Evolutionary conservation across 2,888 invertebrate genomes (phyloP).

Genomic region (Plutella xylostella): DNA sequence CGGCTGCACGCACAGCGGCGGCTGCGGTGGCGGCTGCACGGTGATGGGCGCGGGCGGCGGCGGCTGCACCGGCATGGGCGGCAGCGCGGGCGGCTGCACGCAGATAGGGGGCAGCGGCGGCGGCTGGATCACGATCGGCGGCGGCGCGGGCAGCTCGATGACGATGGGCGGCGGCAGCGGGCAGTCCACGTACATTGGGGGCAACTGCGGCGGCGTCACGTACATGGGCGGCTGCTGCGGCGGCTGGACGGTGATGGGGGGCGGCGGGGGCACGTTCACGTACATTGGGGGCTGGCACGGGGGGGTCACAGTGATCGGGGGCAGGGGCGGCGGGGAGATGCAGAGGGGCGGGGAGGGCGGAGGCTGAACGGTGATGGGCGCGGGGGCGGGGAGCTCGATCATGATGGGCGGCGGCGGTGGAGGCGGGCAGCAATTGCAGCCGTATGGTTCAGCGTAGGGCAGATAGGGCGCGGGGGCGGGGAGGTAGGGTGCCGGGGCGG

Average conservation of each 20-base stretch:
- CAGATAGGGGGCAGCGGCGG: slow-evolving; percentile 44
- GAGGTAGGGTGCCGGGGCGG: neutral
- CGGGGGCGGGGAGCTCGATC: slow-evolving; percentile 31
- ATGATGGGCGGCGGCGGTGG: slow-evolving; percentile 35
- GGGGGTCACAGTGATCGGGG: slow-evolving; percentile 40
- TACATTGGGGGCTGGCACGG: slow-evolving; percentile 41
- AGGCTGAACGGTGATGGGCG: slow-evolving; percentile 34
- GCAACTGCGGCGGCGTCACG: slow-evolving; percentile 32
- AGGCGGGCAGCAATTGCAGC: too few species aligned
- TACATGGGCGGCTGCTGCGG: slow-evolving; percentile 36
- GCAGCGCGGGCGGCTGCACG: slow-evolving; percentile 49
- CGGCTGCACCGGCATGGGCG: slow-evolving; percentile 49
- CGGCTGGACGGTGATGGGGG: slow-evolving; percentile 23
- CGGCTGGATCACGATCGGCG: slow-evolving; percentile 49
- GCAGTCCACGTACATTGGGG: slow-evolving; percentile 24
- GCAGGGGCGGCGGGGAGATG: slow-evolving; percentile 34
- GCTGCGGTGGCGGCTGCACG: slow-evolving; percentile 44
- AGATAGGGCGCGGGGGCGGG: slow-evolving; percentile 37
- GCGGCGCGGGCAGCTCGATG: slow-evolving; percentile 28
- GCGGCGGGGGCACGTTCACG: slow-evolving; percentile 28
- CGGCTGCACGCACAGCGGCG: slow-evolving; percentile 42
- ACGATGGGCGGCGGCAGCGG: slow-evolving; percentile 27
- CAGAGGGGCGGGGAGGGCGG: slow-evolving; percentile 39
- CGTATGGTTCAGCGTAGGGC: slow-evolving; percentile 30
- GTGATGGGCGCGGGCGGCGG: slow-evolving; percentile 46